Evolutionary conservation across 1,140 invertebrate genomes (phyloP).

Genomic region (Myzus persicae): DNA sequence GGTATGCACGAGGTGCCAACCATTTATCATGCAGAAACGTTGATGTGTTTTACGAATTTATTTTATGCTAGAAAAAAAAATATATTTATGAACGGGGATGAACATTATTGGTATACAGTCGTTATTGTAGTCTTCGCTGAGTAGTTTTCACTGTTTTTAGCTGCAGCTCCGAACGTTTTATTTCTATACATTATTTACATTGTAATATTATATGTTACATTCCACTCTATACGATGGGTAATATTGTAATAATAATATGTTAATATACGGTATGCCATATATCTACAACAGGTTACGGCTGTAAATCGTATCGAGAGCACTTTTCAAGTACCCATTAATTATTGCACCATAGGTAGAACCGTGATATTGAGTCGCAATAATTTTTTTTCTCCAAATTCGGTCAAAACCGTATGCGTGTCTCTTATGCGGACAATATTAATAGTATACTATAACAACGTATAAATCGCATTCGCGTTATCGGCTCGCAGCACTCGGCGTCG

Average conservation of each 20-base stretch:
- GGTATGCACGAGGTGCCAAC: too few relatives aligned
- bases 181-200: not conserved
- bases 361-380: not conserved
- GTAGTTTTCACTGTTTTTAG: not conserved
- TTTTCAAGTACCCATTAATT: not conserved
- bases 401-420: not conserved
- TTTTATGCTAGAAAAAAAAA: not conserved
- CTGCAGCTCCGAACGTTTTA: not conserved
- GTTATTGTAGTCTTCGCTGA: not conserved
- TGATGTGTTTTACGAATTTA: not conserved
- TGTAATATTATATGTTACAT: not conserved
- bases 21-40: not conserved
- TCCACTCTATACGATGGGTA: not conserved
- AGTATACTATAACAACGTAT: not conserved
- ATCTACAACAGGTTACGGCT: not conserved
- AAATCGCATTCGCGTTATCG: not conserved
- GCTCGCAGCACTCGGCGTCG: not conserved
- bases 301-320: not conserved
- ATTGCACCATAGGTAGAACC: not conserved
- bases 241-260: too few relatives aligned
- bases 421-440: not conserved
- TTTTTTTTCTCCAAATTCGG: not conserved
- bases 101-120: not conserved
- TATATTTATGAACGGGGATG: not conserved
- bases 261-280: not conserved